Base-by-base conservation (phyloP, 2,888 invertebrate species). In the Pterostichus niger region DNA sequence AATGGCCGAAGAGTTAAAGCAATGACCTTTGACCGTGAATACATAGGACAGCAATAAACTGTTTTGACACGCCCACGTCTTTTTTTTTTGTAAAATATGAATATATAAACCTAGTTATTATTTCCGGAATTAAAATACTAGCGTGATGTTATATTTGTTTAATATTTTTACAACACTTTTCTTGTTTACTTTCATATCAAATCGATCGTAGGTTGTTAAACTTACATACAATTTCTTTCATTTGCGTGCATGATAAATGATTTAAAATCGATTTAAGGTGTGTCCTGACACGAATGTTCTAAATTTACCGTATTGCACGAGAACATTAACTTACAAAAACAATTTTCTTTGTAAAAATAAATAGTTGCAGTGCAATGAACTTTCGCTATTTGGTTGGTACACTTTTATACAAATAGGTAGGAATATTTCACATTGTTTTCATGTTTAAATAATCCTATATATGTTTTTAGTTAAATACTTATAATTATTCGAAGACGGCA, bases 231-330 rank as follows among this genome's bases (percentile, higher is more conserved):
- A 3, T 71, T 71, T 17, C 44, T 15, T 40, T 71, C 68, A 2
- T 71, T 40, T 31, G 68, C 68, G 44, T 71, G 68, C 40, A 15
- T 17, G 68, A 15, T 46, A 71, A 40, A 44, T 71, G 68, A 71
- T 46, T 40, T 71, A 3, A 0, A 15, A 17, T 71, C 68, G 17
- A 17, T 71, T n/a, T 64, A 52, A 13, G 68, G 17, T 17, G 17
- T 17, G 17, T 9, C 15, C 68, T 13, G 68, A 44, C 68, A 71
- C 68, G 68, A 71, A 71, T 71, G 68, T 71, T 71, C 44, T 71
- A 71, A 71, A 71, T 71, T 46, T 71, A 44, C 33, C 44, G 46
- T 7, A 71, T 10, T 44, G 40, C 15, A 71, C 64, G 33, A 64
- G 13, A 17, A n/a, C 33, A 40, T 64, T 64, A 35, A 35, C 40